Evolutionary conservation across 1,140 invertebrate genomes (phyloP), one percentile per base, ranked within the genome.

Genomic region (Diabrotica virgifera): DNA sequence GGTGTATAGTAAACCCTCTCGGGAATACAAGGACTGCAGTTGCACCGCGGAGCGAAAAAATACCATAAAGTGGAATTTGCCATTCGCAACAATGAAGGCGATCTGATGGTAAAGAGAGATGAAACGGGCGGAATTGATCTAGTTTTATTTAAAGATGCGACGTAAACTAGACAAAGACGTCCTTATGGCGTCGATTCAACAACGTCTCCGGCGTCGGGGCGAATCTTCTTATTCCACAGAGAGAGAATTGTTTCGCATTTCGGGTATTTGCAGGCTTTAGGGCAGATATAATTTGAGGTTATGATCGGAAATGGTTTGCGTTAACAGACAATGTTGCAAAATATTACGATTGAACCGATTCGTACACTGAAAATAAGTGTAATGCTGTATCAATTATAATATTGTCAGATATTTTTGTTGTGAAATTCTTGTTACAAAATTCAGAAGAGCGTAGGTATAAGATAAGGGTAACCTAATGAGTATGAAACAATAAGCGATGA

Each of bases 241-340:
- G 40, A 46, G 40, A 46, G 40, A 46, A 46, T 46, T 46, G 40
- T 46, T 46, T 46, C n/a, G n/a, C 40, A 46, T 46, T 46, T 46
- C n/a, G n/a, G 40, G n/a, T 46, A 46, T 46, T 46, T 46, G 8
- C 8, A 46, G n/a, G 40, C 40, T 46, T 46, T 46, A 46, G 40
- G 40, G 40, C 40, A 46, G 40, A 46, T 46, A 46, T 46, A 46
- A 46, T 8, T 46, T 46, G 40, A 46, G 40, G 40, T 46, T 46
- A 46, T 46, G 40, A 46, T 46, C n/a, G 40, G 40, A 5, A 46
- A 46, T 46, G 40, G 40, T 46, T 46, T n/a, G 8, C 40, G 40
- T 46, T 46, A 46, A 46, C 40, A 10, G 40, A 46, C 40, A 46
- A 5, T 46, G 40, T 46, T 46, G n/a, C 40, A 24, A 24, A 46